Evolutionary conservation across 2,888 invertebrate species (phyloP).

Genomic region (Rhagium mordax): DNA sequence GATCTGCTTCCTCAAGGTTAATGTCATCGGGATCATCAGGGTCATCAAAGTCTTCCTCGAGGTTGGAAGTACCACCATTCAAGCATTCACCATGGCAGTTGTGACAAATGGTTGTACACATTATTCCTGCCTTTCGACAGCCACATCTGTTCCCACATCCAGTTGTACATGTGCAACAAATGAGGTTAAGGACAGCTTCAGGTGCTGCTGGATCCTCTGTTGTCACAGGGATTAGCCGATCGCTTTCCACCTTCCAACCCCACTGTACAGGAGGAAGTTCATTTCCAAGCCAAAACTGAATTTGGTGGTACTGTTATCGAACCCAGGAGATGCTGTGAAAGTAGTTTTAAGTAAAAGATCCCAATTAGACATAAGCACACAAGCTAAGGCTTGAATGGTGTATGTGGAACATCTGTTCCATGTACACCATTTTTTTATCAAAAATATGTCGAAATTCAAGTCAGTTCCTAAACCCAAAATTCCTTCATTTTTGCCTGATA

Average conservation of each 20-base stretch:
- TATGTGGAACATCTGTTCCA: too few species aligned
- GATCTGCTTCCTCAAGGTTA: neutral
- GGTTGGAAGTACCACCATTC: neutral
- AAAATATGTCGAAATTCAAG: too few species aligned
- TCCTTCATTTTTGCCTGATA: too few species aligned
- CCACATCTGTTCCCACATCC: constrained; percentile 1
- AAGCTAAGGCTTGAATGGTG: too few species aligned
- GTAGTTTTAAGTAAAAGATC: too few species aligned
- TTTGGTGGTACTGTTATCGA: too few species aligned
- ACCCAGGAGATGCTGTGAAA: too few species aligned
- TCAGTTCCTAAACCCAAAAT: too few species aligned
- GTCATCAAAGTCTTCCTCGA: constrained; percentile 1
- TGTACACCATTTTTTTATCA: too few species aligned
- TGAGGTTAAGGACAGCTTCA: constrained; percentile 1
- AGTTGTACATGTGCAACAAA: constrained; percentile 1
- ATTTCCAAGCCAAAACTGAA: neutral
- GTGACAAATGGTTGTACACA: neutral
- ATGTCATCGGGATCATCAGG: neutral
- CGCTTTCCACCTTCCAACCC: constrained; percentile 5
- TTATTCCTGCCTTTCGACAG: constrained; percentile 1
- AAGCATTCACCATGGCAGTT: neutral
- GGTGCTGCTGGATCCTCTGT: neutral
- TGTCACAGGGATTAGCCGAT: neutral
- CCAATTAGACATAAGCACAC: too few species aligned
- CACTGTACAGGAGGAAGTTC: constrained; percentile 5